Percentiles rank a stretch among this genome's conserved stretches.
Conservation (phyloP, 2,888 invertebrate species). For the Macrophya annulata region DNA sequence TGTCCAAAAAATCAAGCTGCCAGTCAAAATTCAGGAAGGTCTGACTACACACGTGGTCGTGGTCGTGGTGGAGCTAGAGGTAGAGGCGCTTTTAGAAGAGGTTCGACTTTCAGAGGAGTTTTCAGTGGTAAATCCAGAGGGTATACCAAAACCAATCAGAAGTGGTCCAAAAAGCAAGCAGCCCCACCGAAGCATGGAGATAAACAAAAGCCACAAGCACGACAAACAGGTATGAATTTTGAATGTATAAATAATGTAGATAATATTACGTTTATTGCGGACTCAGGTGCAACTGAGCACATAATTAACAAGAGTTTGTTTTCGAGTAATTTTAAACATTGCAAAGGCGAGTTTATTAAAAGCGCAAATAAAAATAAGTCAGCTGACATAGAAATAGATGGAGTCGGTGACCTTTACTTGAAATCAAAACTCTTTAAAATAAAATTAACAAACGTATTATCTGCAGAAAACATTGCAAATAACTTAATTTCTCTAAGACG, state of each 20-base stretch:
- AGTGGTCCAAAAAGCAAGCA: not conserved
- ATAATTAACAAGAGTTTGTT: conserved; percentile 58
- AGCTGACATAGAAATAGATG: conserved; percentile 49
- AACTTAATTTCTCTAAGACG: conserved; percentile 62
- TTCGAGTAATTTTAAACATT: conserved; percentile 52
- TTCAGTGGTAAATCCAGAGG: too few species aligned
- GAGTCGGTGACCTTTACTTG: not conserved
- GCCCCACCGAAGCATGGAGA: too few species aligned
- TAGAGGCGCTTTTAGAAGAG: not conserved
- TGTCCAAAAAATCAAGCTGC: not conserved
- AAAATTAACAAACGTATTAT: conserved; percentile 61
- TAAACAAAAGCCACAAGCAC: too few species aligned
- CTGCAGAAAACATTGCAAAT: conserved; percentile 57
- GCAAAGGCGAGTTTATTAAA: conserved; percentile 44
- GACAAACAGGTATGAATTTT: too few species aligned
- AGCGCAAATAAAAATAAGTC: conserved; percentile 50
- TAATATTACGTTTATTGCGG: conserved; percentile 56
- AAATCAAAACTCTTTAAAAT: not conserved
- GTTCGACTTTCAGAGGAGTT: not conserved
- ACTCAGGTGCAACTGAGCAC: conserved; percentile 59
- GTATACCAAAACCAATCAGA: too few species aligned
- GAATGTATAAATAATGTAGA: not conserved
- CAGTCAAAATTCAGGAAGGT: not conserved
- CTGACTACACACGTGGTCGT: not conserved
- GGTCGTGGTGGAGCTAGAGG: not conserved